Evolutionary conservation across 2,797 vertebrate species (phyloP), one percentile per base, ranked within the genome.

Genomic region (Vespertilio murinus): DNA sequence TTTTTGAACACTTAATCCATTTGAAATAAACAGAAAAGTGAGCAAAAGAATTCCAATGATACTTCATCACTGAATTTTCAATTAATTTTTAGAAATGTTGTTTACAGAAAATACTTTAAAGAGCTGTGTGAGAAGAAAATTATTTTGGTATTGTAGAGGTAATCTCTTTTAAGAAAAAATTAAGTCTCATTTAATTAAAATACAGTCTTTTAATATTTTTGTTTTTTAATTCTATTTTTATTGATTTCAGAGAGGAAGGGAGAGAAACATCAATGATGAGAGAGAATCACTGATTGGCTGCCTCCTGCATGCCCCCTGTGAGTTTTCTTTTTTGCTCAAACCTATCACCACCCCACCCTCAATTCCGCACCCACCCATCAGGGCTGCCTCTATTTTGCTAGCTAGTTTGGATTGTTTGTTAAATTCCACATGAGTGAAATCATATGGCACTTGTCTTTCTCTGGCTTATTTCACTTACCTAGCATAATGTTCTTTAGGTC

Each of bases 111-210:
- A 33, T 74, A 75, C 25, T 88, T 81, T 16, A 91, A 82, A 65
- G 61, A 75, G 13, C 18, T 88, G 0, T 59, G 6, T 78, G 30
- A 94, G 25, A 81, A 52, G 33, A 67, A 81, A 85, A 67, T 90
- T 88, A 23, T 85, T 83, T 88, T 77, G 33, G 59, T 91, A 74
- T 30, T 81, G 6, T 84, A 22, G 16, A 94, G 61, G 42, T 82
- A 95, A 85, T 77, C 13, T 11, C 14, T 85, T 85, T 61, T 84
- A 78, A 92, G 54, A 33, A 13, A 17, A 90, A 70, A 91, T 69
- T 45, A 73, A 73, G 17, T 69, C 56, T 38, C 30, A 73, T 52
- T 83, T 84, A 80, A 78, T 92, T 77, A 92, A 90, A 94, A 71
- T 75, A 83, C 30, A 88, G 16, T 64, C n/a, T 65, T 65, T 18